A percentile compares a stretch with the other conserved stretches of the same genome.
Evolutionary conservation across 2,113 vertebrate species (phyloP).

Genomic region (Plestiodon gilberti): DNA sequence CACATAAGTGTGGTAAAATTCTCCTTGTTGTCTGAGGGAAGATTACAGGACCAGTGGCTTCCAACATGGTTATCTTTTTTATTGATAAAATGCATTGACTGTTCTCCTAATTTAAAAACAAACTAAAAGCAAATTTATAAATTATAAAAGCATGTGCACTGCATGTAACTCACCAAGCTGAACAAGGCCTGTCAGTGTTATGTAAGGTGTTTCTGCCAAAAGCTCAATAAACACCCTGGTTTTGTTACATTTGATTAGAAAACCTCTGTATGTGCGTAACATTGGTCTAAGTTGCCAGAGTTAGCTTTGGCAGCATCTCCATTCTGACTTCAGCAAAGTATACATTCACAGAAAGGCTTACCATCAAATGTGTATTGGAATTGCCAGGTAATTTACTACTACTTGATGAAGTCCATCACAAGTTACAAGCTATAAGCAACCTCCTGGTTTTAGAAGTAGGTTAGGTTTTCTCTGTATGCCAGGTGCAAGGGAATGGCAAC

Average conservation of each 20-base stretch:
- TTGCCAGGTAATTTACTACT: too few relatives aligned
- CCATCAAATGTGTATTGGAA: too few relatives aligned
- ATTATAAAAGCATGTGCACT: not conserved
- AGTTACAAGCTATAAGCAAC: too few relatives aligned
- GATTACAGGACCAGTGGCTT: not conserved
- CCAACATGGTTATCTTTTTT: not conserved
- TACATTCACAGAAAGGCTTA: too few relatives aligned
- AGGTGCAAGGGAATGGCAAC: too few relatives aligned
- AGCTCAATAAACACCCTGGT: not conserved
- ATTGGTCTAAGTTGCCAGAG: too few relatives aligned
- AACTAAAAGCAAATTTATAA: not conserved
- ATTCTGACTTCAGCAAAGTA: too few relatives aligned
- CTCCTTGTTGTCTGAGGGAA: not conserved
- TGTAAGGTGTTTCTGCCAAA: not conserved
- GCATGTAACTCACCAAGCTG: not conserved
- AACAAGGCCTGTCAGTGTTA: not conserved
- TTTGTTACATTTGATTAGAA: not conserved
- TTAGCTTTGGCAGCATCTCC: too few relatives aligned
- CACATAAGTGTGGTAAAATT: not conserved
- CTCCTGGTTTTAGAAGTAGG: too few relatives aligned
- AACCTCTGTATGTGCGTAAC: too few relatives aligned
- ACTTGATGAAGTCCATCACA: too few relatives aligned
- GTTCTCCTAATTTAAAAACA: not conserved
- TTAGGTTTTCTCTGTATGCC: too few relatives aligned
- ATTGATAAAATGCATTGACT: not conserved